These are phyloP conservation scores for Stegastes partitus DNA, from an alignment of 2,113 vertebrate genomes.

Conservation along the genomic window DNA sequence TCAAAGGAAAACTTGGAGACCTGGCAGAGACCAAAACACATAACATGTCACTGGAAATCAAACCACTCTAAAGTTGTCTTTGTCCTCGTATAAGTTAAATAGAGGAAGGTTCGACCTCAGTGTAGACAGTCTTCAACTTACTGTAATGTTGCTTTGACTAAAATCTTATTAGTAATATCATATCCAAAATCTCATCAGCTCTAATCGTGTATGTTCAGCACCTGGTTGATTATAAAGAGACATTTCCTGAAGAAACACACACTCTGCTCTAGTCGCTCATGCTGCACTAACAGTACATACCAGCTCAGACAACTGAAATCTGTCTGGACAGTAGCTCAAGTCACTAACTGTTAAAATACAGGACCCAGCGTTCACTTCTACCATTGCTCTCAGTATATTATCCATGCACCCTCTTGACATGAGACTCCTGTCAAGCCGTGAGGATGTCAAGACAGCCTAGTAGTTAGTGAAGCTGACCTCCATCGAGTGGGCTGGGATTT, in stretches of 20 bases:
- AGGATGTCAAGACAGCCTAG: slow-evolving; percentile 40
- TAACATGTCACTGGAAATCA: background rate
- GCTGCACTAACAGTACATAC: background rate
- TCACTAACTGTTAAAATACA: slow-evolving; percentile 43
- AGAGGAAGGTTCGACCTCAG: background rate
- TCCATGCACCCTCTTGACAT: slow-evolving; percentile 21
- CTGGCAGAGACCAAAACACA: slow-evolving; percentile 76
- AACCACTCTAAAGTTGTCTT: background rate
- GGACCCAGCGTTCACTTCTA: slow-evolving; percentile 29
- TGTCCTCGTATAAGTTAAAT: background rate
- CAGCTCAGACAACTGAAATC: slow-evolving; percentile 24
- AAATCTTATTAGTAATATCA: no score
- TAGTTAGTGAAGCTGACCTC: slow-evolving; percentile 56
- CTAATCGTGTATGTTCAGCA: background rate
- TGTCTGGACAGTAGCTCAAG: slow-evolving; percentile 38
- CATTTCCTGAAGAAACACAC: background rate
- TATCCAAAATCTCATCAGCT: background rate
- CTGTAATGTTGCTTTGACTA: background rate
- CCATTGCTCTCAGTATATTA: slow-evolving; percentile 39
- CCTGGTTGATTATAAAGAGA: background rate
- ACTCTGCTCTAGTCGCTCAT: background rate
- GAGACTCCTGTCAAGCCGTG: slow-evolving; percentile 50
- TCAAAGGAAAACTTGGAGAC: slow-evolving; percentile 97
- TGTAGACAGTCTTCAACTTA: background rate
- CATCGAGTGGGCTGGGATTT: slow-evolving; percentile 19